Evolutionary conservation across 2,113 vertebrate genomes (phyloP), one percentile per base, ranked within the genome.

Genomic region (Epinephelus fuscoguttatus): DNA sequence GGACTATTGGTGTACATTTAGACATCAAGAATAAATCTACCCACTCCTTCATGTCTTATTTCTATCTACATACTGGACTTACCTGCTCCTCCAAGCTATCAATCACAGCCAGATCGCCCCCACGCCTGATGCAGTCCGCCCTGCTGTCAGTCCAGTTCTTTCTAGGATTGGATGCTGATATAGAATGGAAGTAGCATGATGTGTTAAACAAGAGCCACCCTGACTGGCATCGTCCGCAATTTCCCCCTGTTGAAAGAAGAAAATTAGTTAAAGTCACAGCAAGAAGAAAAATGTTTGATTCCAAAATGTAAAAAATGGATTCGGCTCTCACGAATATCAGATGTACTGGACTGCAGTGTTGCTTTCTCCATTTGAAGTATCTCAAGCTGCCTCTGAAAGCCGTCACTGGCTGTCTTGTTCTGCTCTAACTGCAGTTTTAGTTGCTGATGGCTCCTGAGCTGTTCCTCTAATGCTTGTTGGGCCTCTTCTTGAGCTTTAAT

Each of bases 61-160:
- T 33, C 59, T 49, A n/a, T 21, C 21, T 23, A 4, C 21, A 13
- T 3, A 19, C 47, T 56, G 45, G 25, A 79, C 71, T 73, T 45
- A 89, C 87, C 77, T 89, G 83, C 69, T 89, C 67, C 15, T 70
- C 63, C 52, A 4, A 49, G 63, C 2, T 66, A 50, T 86, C n/a
- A 50, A 86, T 86, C 57, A 86, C 73, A 61, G 53, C 62, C 37
- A 86, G 59, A 53, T 77, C 42, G 2, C 30, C 84, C 10, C 84
- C 83, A 5, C 73, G 80, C 3, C 52, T 19, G 42, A 64, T 55
- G 23, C 87, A 86, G 73, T 86, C 80, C 0, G 6, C 15, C 62
- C 52, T 73, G 77, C 87, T 84, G 25, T 81, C 64, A 1, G 4
- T 0, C 84, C 87, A 89, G 68, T 2, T 85, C 72, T 56, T 82